A percentile compares a stretch with the other conserved stretches of the same genome.
Evolutionary conservation across 2,113 vertebrate genomes (phyloP).

Genomic region (Odocoileus virginianus): DNA sequence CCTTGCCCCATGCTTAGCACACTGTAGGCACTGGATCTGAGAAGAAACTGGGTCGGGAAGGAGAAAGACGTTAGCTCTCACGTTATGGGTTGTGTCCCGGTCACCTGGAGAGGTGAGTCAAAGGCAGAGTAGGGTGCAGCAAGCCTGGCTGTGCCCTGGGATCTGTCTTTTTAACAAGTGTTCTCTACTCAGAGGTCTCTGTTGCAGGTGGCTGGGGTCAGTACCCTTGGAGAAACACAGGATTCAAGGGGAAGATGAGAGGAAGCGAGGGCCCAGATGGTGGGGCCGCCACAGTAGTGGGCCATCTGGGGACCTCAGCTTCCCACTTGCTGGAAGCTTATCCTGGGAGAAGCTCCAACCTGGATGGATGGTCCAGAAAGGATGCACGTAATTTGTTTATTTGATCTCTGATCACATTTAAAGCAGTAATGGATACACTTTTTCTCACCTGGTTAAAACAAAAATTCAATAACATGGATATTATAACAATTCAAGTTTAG

Average conservation of each 20-base stretch:
- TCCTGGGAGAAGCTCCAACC: not conserved
- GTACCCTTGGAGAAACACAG: not conserved
- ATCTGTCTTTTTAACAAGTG: not conserved
- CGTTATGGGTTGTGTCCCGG: fast-evolving
- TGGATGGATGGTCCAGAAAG: not conserved
- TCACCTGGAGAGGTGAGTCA: not conserved
- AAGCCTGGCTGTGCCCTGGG: not conserved
- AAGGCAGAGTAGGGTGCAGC: not conserved
- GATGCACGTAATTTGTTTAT: not conserved
- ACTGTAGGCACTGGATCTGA: not conserved
- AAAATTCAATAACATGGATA: not conserved
- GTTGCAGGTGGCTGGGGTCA: not conserved
- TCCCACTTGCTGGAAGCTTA: not conserved
- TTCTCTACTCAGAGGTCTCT: not conserved
- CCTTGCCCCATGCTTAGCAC: not conserved
- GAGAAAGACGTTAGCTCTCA: not conserved
- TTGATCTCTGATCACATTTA: not conserved
- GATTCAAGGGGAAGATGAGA: not conserved
- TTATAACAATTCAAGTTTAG: not conserved
- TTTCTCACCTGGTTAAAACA: not conserved
- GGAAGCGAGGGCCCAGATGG: not conserved
- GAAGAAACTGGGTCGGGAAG: not conserved
- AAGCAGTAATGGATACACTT: not conserved
- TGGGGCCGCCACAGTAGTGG: not conserved
- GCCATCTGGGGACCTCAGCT: not conserved